Base-by-base conservation (phyloP, 2,888 invertebrate species). In the Nomada ruficornis region DNA sequence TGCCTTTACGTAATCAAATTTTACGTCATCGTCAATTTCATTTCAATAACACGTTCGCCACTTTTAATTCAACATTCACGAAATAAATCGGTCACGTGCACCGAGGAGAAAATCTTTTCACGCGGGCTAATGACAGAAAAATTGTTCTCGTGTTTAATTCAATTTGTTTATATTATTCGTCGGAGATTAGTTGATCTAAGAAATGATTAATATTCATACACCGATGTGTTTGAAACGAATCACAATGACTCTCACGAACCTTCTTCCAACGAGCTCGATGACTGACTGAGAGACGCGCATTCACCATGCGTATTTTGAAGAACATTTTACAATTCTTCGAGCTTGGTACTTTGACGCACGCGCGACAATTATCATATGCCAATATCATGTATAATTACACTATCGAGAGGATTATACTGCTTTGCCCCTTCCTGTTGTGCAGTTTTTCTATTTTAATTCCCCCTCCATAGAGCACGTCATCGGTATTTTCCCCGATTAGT, bases 261-360 rank as follows among this genome's bases (percentile, higher is more conserved):
- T 64, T 57, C 20, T 26, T 29, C 42, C 20, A 9, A 0, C 20
- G 7, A 68, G 69, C n/a, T 65, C 60, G 15, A 3, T 18, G 42
- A 7, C 18, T 42, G 29, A 82, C 82, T 82, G 80, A 79, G 42
- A 36, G n/a, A 11, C 23, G 13, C 55, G 23, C 59, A 18, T 64
- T 23, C 5, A 29, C n/a, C 65, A 13, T 29, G 26, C 50, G 29
- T 11, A 29, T 47, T 70, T 69, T 60, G 57, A 59, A 11, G 26
- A 80, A 60, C 54, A 50, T 59, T 54, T 52, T 59, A 15, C 54
- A 54, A 70, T 55, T 47, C 36, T 52, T 63, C 50, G 13, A 1
- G n/a, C n/a, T 18, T 29, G n/a, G 62, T 59, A n/a, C 5, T 20
- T 20, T 44, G 42, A 76, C 71, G 71, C 71, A 63, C 7, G 36